phyloP scores from a whole-genome alignment of 2,797 vertebrate species.

The Syncerus caffer region DNA sequence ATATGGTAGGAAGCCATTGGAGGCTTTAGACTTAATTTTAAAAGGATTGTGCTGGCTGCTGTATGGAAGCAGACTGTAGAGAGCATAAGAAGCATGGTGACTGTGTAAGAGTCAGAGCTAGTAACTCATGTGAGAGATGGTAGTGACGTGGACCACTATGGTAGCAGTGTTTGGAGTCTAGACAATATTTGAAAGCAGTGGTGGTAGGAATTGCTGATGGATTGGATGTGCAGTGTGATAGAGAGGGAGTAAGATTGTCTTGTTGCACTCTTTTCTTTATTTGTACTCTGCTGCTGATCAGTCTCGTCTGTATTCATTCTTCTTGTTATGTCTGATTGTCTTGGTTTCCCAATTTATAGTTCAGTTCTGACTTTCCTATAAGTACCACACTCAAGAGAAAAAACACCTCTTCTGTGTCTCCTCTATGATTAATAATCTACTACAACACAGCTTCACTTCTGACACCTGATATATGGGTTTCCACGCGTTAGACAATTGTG shows the following conservation, averaged over 20 bases:
- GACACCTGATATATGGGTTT: background rate
- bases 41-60: background rate
- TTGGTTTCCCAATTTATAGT: background rate
- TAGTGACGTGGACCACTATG: background rate
- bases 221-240: background rate
- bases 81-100: background rate
- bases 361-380: background rate
- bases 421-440: background rate
- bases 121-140: background rate
- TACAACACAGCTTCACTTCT: background rate
- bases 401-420: background rate
- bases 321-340: background rate
- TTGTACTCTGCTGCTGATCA: background rate
- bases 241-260: background rate
- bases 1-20: background rate
- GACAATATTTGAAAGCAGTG: background rate
- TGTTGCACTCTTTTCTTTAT: background rate
- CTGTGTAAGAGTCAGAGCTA: background rate
- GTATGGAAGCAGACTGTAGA: background rate
- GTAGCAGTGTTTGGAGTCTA: background rate
- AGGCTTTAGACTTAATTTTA: constrained; percentile 9
- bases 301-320: background rate
- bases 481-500: background rate
- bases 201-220: constrained; percentile 1
- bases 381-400: background rate